Conservation (phyloP, 1,140 invertebrate species). For the Diabrotica undecimpunctata region DNA sequence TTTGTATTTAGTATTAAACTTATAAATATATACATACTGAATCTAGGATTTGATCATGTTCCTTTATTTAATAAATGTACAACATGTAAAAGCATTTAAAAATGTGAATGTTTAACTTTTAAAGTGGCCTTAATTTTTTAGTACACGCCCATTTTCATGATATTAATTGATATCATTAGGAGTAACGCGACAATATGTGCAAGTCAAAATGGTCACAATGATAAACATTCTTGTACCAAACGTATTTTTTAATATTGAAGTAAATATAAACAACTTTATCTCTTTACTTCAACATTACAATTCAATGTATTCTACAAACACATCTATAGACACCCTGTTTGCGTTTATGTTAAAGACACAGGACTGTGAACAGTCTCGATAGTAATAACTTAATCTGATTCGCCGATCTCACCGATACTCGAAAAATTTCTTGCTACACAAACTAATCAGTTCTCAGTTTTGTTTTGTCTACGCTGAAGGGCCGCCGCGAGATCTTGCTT, state of each 20-base stretch:
- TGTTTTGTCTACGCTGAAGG: constrained; percentile 72
- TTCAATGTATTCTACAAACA: not conserved
- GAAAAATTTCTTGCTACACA: not conserved
- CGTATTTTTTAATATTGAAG: not conserved
- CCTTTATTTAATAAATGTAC: no score
- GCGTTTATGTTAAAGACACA: not conserved
- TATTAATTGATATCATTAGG: no score
- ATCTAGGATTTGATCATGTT: no score
- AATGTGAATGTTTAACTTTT: no score
- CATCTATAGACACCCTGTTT: not conserved
- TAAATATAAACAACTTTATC: not conserved
- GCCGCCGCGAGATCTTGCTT: constrained; percentile 82
- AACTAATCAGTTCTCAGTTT: constrained; percentile 53
- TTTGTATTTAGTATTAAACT: no score
- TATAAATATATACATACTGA: no score
- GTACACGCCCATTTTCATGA: no score
- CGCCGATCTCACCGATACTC: not conserved
- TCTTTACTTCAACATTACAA: not conserved
- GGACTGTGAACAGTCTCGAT: no score
- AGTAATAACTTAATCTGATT: no score
- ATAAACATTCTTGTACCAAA: not conserved
- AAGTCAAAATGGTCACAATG: not conserved
- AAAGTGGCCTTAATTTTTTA: no score
- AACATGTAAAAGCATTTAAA: no score
- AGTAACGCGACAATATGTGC: no score